Base-by-base conservation (phyloP, 2,888 invertebrate genomes). In the Hypomecis punctinalis region DNA sequence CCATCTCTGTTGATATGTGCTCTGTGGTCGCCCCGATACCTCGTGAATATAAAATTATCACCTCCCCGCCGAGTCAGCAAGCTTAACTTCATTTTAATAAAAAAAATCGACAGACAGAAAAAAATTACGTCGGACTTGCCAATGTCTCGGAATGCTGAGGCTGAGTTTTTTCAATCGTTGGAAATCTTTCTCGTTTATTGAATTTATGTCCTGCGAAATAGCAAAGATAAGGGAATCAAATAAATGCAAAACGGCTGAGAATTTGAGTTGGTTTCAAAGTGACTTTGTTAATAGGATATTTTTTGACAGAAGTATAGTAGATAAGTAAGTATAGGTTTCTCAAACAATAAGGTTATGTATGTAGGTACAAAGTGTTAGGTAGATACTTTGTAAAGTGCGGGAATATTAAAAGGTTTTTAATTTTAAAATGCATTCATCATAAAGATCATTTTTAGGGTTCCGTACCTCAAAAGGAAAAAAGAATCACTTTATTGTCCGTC, bases 31-130 rank as follows among this genome's bases (percentile, higher is more conserved):
- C 70, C 71, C 69, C 57, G 68, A 77, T 78, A 80, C 77, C 78
- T 78, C 74, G 67, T 85, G 88, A 90, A 90, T 87, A 87, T 87
- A 88, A 90, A 90, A 91, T 91, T 88, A 88, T 89, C 90, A 84
- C 89, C 86, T 78, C 81, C 73, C 75, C 66, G 70, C 71, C 84
- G 81, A 84, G 75, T 86, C 88, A 81, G 89, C 89, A 77, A 77
- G 79, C 85, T 89, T 88, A 85, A 88, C 85, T 88, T 86, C 82
- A 86, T 90, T 91, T 90, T 86, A 89, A 87, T 88, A 90, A 88
- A 89, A 89, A 84, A 84, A 81, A 81, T 76, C 74, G 67, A 71
- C 69, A 67, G 69, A 71, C 69, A 76, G 55, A 77, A 78, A 80
- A 84, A 82, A 82, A 82, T 74, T 73, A 76, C 77, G 57, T 74